Conservation (phyloP, 35 echinoderm and acorn worm genomes). For the Ptychodera flava region DNA sequence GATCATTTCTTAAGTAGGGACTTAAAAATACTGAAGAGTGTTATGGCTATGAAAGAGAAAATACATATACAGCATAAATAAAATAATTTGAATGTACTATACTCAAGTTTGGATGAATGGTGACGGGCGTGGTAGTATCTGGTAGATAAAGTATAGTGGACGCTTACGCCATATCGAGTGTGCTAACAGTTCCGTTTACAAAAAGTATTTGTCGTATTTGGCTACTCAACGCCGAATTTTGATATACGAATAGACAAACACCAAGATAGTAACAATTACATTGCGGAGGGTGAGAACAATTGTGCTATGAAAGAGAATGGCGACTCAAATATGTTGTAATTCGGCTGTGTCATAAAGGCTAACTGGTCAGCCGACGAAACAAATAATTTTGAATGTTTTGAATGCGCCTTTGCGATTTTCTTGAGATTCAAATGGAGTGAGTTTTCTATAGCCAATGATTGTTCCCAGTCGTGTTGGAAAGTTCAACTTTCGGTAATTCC, state of each 20-base stretch:
- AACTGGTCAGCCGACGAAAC: not conserved
- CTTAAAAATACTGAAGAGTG: too few relatives aligned
- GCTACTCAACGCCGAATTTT: too few relatives aligned
- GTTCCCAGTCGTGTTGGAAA: not conserved
- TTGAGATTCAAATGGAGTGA: not conserved
- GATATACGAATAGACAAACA: not conserved
- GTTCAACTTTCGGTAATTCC: not conserved
- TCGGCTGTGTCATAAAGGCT: not conserved
- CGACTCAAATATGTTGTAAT: not conserved
- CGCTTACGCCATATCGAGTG: not conserved
- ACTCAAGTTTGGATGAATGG: too few relatives aligned
- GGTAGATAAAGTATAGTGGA: not conserved
- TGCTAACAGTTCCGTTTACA: not conserved
- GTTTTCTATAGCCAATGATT: not conserved
- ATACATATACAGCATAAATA: too few relatives aligned
- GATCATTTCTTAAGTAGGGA: too few relatives aligned
- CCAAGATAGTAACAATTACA: not conserved
- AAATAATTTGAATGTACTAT: too few relatives aligned
- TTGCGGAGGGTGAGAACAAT: not conserved
- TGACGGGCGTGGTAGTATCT: not conserved
- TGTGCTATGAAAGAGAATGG: not conserved
- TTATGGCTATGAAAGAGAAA: too few relatives aligned
- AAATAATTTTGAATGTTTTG: not conserved
- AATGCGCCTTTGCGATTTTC: not conserved
- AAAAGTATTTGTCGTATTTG: too few relatives aligned